These are phyloP conservation scores for Dryoscopus gambensis DNA, from an alignment of 2,113 vertebrate species.

Conservation along the genomic window DNA sequence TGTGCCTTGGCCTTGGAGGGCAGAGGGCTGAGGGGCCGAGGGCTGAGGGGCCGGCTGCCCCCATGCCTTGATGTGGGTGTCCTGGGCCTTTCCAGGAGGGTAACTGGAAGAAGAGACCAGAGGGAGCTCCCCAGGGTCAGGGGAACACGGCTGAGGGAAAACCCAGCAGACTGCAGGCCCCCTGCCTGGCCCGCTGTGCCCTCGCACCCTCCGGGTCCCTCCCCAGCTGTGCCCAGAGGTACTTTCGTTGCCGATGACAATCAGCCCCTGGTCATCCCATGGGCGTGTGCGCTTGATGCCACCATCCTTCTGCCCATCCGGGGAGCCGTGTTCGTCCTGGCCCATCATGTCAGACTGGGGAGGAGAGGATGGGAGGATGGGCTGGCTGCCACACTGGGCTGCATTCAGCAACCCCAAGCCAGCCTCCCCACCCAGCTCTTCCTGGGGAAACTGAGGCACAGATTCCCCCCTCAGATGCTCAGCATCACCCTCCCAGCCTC, in stretches of 20 bases:
- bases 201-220: not conserved
- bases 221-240: not conserved
- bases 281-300: accelerated
- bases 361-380: not conserved
- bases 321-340: not conserved
- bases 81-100: not conserved
- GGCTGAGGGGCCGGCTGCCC: not conserved
- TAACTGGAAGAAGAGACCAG: not conserved
- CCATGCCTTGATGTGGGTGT: accelerated
- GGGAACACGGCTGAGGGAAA: not conserved
- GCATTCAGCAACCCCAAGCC: not conserved
- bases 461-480: not conserved
- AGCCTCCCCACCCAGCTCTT: not conserved
- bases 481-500: not conserved
- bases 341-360: conserved; percentile 54
- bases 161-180: not conserved
- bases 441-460: not conserved
- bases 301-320: accelerated
- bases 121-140: not conserved
- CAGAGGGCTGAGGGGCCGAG: not conserved
- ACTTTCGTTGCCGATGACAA: not conserved
- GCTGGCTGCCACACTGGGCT: not conserved
- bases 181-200: not conserved
- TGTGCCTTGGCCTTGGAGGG: accelerated
- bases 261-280: not conserved